Conservation (phyloP, 2,797 vertebrate genomes). For the Silurus aristotelis region DNA sequence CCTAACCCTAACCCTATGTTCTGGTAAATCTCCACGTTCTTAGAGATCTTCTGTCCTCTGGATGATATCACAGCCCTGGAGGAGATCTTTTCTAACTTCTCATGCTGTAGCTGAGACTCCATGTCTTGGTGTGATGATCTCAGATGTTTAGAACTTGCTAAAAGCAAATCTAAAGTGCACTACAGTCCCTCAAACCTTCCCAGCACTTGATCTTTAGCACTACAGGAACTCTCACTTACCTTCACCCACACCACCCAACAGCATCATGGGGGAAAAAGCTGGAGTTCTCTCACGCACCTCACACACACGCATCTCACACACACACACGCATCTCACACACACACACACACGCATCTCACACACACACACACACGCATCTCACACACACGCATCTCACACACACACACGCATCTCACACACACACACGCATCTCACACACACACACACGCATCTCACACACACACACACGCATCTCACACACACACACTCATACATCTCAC, state of each 20-base stretch:
- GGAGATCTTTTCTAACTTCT: neutral
- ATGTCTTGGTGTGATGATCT: neutral
- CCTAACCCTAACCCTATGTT: too few relatives aligned
- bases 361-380: too few relatives aligned
- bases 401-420: neutral
- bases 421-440: too few relatives aligned
- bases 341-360: neutral
- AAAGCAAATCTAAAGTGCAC: conserved; percentile 14
- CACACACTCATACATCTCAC: too few relatives aligned
- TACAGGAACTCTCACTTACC: neutral
- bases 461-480: too few relatives aligned
- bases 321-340: neutral
- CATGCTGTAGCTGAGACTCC: neutral
- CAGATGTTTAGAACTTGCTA: neutral
- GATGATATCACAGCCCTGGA: neutral
- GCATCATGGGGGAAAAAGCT: neutral
- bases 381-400: neutral
- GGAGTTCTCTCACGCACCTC: neutral
- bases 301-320: neutral
- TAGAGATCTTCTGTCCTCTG: neutral
- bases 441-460: too few relatives aligned
- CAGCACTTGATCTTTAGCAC: conserved; percentile 3
- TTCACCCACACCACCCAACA: neutral
- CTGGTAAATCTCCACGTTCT: neutral
- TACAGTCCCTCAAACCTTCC: neutral